Conservation (phyloP, 2,797 vertebrate genomes). For the Avahi laniger region DNA sequence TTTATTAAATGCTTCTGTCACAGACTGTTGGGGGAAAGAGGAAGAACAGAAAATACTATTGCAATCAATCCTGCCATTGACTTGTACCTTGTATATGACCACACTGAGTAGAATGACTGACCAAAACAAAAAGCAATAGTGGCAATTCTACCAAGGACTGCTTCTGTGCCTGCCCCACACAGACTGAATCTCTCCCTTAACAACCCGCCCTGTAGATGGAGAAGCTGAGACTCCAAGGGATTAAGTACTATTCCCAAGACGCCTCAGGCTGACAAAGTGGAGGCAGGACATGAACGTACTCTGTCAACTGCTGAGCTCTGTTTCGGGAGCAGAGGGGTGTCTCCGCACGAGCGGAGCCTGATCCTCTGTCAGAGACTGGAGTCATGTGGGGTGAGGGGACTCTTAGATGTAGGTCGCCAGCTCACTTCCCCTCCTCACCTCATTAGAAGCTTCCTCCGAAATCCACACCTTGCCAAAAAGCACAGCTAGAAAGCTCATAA, state of each 20-base stretch:
- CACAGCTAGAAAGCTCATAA: background rate
- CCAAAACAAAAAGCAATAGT: background rate
- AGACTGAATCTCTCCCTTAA: background rate
- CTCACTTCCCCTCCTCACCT: background rate
- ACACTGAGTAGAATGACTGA: background rate
- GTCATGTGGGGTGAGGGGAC: background rate
- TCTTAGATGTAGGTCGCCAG: background rate
- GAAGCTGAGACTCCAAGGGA: background rate
- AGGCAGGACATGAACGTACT: background rate
- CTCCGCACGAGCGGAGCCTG: background rate
- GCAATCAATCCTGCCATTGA: background rate
- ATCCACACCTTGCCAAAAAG: background rate
- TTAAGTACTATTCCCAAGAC: background rate
- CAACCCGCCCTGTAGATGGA: background rate
- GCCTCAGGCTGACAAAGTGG: background rate
- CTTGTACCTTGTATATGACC: background rate
- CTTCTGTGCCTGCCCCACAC: background rate
- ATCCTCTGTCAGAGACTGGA: background rate
- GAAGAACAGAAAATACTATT: background rate
- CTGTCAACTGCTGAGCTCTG: background rate
- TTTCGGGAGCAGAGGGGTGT: background rate
- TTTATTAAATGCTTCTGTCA: background rate
- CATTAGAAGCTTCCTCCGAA: background rate
- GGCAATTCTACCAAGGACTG: background rate
- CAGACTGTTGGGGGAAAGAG: background rate